Base-by-base conservation (phyloP, 2,113 vertebrate genomes). In the Ochotona curzoniae region DNA sequence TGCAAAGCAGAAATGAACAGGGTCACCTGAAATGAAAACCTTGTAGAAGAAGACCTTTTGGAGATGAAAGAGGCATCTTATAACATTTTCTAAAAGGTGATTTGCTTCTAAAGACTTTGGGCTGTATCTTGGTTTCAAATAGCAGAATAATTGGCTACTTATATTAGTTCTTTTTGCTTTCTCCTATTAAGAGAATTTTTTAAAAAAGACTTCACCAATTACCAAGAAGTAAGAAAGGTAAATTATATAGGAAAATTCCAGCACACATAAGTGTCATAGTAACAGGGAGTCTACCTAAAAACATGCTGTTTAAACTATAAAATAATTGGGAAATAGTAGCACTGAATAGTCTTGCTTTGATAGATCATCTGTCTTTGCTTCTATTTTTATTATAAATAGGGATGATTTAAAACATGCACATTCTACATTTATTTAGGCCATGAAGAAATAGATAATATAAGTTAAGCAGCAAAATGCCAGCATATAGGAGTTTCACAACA, bases 141-240 rank as follows among this genome's bases (percentile, higher is more conserved):
- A 91, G 67, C 76, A 83, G 85, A 95, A 95, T 96, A 96, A 95
- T 86, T 95, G 95, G 82, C 74, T 92, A 83, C 92, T 95, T 83
- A 83, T 95, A 64, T 91, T 95, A 15, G 28, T 54, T 90, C 11
- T 67, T 88, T 76, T 17, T 26, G 66, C 47, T 88, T 60, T 87
- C 91, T 25, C 8, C 44, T 44, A 61, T 21, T 35, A 32, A 93
- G 60, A 88, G n/a, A 76, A 86, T 80, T 84, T 95, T 92, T 7
- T 0, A 5, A 70, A 76, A 80, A 80, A 76, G 90, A 83, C 75
- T 92, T 38, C 23, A 93, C 61, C 94, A 94, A 87, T 93, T 96
- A 95, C 38, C 94, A 87, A 90, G 28, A 44, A 57, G 61, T 76
- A 20, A 14, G 35, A 66, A 95, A 87, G 73, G 81, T 67, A 93